phyloP scores from a whole-genome alignment of 35 echinoderm and acorn worm genomes.

The Chiridota heheva region DNA sequence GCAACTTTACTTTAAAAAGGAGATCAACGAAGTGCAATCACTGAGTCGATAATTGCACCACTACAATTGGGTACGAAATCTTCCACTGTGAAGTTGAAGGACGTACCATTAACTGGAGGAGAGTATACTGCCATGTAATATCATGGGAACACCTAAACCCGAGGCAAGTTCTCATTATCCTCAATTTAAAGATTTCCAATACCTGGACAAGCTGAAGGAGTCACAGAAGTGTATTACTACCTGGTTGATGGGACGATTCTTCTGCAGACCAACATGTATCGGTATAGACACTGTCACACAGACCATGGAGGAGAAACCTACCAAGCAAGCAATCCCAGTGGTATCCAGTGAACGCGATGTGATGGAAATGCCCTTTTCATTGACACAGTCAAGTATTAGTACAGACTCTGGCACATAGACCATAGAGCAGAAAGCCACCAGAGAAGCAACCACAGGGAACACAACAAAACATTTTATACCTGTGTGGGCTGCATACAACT shows the following conservation, averaged over 20 bases:
- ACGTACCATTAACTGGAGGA: constrained; percentile 12
- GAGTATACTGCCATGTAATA: neutral
- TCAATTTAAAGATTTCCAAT: constrained; percentile 10
- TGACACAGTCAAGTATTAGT: too few species aligned
- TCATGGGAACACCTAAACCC: constrained; percentile 22
- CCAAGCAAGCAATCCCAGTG: too few species aligned
- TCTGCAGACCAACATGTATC: constrained; percentile 33
- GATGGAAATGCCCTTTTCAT: too few species aligned
- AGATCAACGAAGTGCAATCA: neutral
- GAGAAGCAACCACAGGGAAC: too few species aligned
- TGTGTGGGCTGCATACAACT: constrained; percentile 48
- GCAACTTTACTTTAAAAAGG: neutral
- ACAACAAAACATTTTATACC: too few species aligned
- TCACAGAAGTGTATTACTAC: constrained; percentile 1
- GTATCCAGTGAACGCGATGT: too few species aligned
- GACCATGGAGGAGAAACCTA: too few species aligned
- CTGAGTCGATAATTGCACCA: neutral
- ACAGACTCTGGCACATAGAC: too few species aligned
- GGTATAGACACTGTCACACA: too few species aligned
- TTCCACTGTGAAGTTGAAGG: too few species aligned
- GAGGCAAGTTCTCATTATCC: constrained; percentile 3
- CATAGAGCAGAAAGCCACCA: too few species aligned
- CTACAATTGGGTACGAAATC: constrained; percentile 10
- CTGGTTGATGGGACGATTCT: constrained; percentile 13
- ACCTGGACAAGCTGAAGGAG: neutral